Evolutionary conservation across 2,797 vertebrate species (phyloP).

Genomic region (Dendrocincla fuliginosa): DNA sequence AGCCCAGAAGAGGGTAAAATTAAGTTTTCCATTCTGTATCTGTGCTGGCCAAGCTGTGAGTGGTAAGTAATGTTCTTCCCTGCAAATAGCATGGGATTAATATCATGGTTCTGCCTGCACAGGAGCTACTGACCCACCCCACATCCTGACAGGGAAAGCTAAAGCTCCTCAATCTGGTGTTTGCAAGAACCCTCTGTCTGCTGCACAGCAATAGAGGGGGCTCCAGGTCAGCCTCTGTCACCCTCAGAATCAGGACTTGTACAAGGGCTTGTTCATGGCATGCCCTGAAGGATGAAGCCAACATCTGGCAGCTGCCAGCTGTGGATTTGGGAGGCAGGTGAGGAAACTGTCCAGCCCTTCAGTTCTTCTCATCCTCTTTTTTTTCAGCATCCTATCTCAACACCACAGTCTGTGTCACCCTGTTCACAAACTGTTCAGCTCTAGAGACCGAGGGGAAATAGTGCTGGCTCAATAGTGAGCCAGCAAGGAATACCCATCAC

Average conservation of each 20-base stretch:
- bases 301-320: too few relatives aligned
- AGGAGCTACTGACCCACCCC: background rate
- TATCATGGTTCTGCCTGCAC: background rate
- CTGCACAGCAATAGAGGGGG: background rate
- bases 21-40: background rate
- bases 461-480: too few relatives aligned
- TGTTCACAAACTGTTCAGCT: too few relatives aligned
- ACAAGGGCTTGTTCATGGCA: too few relatives aligned
- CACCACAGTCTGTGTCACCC: too few relatives aligned
- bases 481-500: background rate
- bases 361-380: too few relatives aligned
- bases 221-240: background rate
- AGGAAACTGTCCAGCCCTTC: too few relatives aligned
- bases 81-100: background rate
- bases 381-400: too few relatives aligned
- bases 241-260: background rate
- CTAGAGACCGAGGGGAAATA: too few relatives aligned
- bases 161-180: background rate
- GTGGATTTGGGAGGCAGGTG: too few relatives aligned
- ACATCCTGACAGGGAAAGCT: background rate
- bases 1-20: background rate
- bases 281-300: too few relatives aligned
- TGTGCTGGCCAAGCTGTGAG: background rate
- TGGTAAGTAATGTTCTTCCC: background rate
- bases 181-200: background rate